Percentiles rank a stretch among this genome's conserved stretches.
These are phyloP conservation scores for Nannobrachium achirus DNA, from an alignment of 2,113 vertebrate genomes.

Conservation along the genomic window DNA sequence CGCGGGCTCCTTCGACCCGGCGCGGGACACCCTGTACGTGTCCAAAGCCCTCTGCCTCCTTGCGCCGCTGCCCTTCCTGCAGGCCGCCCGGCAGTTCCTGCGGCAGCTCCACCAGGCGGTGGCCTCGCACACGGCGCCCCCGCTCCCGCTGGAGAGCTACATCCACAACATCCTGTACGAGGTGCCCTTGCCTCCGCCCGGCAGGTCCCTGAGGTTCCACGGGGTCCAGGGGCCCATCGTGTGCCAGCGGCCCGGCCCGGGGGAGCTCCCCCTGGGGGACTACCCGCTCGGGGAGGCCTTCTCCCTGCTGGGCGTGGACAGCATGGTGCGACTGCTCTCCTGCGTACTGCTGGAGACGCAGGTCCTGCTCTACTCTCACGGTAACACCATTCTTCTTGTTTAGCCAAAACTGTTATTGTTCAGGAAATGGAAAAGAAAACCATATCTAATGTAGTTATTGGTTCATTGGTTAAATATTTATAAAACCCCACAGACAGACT, in stretches of 20 bases:
- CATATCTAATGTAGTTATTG: too few relatives aligned
- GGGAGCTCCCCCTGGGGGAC: slow-evolving; percentile 90
- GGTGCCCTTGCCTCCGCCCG: slow-evolving; percentile 92
- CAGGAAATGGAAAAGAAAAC: too few relatives aligned
- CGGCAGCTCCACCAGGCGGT: slow-evolving; percentile 91
- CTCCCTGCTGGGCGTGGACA: slow-evolving; percentile 91
- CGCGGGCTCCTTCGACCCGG: slow-evolving; percentile 85
- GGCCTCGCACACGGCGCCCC: slow-evolving; percentile 86
- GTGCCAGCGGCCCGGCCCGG: slow-evolving; percentile 91
- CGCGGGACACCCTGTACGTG: slow-evolving; percentile 90
- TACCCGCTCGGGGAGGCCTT: slow-evolving; percentile 90
- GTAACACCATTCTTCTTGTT: slow-evolving; percentile 73
- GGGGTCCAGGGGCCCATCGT: slow-evolving; percentile 93
- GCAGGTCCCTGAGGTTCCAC: slow-evolving; percentile 92
- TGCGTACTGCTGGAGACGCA: slow-evolving; percentile 98
- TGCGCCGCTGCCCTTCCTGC: slow-evolving; percentile 94
- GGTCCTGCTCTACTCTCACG: slow-evolving; percentile 95
- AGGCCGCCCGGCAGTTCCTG: slow-evolving; percentile 92
- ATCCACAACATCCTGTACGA: slow-evolving; percentile 97
- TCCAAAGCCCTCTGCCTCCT: slow-evolving; percentile 97
- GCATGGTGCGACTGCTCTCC: slow-evolving; percentile 94
- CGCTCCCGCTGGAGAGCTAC: slow-evolving; percentile 95
- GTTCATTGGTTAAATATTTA: too few relatives aligned
- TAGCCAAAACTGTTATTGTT: not conserved
- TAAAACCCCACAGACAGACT: too few relatives aligned